Conservation (phyloP, 2,888 invertebrate species). For the Drosophila birchii region DNA sequence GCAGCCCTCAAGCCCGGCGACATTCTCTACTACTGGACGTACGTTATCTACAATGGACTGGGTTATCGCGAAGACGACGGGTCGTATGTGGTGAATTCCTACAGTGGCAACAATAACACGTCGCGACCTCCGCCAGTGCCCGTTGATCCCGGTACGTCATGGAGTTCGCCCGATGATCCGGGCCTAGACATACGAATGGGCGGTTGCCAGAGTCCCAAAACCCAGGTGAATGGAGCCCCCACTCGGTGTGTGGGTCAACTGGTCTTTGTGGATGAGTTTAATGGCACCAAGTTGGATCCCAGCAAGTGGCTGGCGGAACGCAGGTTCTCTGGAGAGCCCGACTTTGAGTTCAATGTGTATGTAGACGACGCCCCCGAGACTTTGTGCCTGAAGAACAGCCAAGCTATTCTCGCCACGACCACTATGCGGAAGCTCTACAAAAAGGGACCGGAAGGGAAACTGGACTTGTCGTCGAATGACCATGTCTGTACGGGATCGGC, state of each 20-base stretch:
- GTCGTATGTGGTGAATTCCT: slow-evolving; percentile 70
- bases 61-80: slow-evolving; percentile 87
- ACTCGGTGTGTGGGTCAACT: slow-evolving; percentile 73
- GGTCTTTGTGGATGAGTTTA: slow-evolving; percentile 81
- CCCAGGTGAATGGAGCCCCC: slow-evolving; percentile 63
- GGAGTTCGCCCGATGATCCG: slow-evolving; percentile 17
- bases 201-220: slow-evolving; percentile 54
- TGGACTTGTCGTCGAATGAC: slow-evolving; percentile 65
- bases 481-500: slow-evolving; percentile 75
- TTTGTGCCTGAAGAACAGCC: slow-evolving; percentile 62
- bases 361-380: slow-evolving; percentile 50
- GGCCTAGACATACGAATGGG: slow-evolving; percentile 50
- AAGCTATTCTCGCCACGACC: slow-evolving; percentile 67
- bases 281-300: slow-evolving; percentile 57
- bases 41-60: slow-evolving; percentile 89
- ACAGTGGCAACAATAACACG: slow-evolving; percentile 31
- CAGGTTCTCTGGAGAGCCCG: slow-evolving; percentile 78
- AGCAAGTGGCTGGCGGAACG: slow-evolving; percentile 79
- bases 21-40: slow-evolving; percentile 91
- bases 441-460: slow-evolving; percentile 30
- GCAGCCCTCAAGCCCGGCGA: slow-evolving; percentile 88
- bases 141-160: slow-evolving; percentile 20
- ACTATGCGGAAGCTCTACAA: slow-evolving; percentile 57
- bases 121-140: background rate
- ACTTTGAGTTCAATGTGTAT: slow-evolving; percentile 78